phyloP scores from a whole-genome alignment of 2,113 vertebrate genomes.

The Amphilophus citrinellus region DNA sequence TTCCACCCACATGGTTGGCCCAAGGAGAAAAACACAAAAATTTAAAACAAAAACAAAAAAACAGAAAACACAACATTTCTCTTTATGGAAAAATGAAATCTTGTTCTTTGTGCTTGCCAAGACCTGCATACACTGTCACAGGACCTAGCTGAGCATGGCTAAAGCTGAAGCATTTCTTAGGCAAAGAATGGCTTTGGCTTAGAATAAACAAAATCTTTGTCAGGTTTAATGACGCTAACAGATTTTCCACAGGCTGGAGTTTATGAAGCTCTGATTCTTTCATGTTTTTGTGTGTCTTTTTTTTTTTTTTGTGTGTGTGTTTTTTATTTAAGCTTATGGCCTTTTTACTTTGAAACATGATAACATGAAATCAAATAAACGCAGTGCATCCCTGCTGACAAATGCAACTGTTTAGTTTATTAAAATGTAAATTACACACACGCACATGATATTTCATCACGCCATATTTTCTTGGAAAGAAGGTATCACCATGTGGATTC shows the following conservation, averaged over 20 bases:
- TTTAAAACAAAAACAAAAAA: background rate
- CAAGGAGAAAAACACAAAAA: background rate
- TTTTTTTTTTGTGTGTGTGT: too few species aligned
- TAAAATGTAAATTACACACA: background rate
- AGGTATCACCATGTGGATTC: background rate
- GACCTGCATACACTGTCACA: background rate
- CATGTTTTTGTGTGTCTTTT: background rate
- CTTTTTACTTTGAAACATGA: background rate
- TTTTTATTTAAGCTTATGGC: background rate
- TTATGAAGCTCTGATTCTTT: background rate
- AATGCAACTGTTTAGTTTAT: background rate
- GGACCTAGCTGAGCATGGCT: background rate
- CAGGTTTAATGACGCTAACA: too few species aligned
- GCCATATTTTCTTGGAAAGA: background rate
- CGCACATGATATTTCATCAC: too few species aligned
- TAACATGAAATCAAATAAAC: conserved; percentile 2
- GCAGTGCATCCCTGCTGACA: background rate
- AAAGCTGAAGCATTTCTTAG: too few species aligned
- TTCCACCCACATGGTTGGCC: background rate
- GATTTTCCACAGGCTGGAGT: background rate
- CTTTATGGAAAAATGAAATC: background rate
- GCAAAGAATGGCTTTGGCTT: too few species aligned
- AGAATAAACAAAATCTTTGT: too few species aligned
- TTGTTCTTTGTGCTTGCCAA: background rate
- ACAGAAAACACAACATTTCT: background rate